phyloP scores from a whole-genome alignment of 2,113 vertebrate species.

The Tamias sibiricus region DNA sequence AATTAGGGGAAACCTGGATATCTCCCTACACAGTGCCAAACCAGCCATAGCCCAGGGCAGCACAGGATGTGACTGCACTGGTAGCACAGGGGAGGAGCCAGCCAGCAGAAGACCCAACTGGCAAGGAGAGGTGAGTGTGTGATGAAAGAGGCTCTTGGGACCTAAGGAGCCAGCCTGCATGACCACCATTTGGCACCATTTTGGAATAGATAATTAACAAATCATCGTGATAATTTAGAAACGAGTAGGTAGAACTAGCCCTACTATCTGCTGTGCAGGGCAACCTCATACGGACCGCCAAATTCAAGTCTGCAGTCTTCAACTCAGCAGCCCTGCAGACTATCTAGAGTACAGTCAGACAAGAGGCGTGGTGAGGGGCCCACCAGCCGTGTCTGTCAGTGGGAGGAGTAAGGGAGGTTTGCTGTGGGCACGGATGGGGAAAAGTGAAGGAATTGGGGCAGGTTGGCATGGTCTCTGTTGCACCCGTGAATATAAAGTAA shows the following conservation, averaged over 20 bases:
- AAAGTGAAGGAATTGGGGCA: not conserved
- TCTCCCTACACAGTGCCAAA: not conserved
- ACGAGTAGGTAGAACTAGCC: slow-evolving; percentile 13
- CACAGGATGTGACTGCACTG: not conserved
- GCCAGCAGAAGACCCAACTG: not conserved
- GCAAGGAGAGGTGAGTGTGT: not conserved
- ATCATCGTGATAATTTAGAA: not conserved
- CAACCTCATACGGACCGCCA: not conserved
- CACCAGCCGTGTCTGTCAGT: not conserved
- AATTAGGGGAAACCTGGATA: not conserved
- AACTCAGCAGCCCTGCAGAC: not conserved
- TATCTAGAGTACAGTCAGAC: not conserved
- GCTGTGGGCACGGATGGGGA: not conserved
- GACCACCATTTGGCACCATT: not conserved
- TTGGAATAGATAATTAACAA: slow-evolving; percentile 15
- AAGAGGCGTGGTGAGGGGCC: not conserved
- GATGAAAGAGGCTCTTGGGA: not conserved
- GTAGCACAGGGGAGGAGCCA: not conserved
- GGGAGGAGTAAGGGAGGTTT: not conserved
- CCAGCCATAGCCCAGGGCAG: not conserved
- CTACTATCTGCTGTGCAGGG: not conserved
- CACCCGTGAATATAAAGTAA: not conserved
- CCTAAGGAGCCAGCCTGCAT: not conserved
- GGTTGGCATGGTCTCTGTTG: not conserved
- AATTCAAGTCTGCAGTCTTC: not conserved